Conservation (phyloP, 2,888 invertebrate species). For the Sarcophaga carnaria region DNA sequence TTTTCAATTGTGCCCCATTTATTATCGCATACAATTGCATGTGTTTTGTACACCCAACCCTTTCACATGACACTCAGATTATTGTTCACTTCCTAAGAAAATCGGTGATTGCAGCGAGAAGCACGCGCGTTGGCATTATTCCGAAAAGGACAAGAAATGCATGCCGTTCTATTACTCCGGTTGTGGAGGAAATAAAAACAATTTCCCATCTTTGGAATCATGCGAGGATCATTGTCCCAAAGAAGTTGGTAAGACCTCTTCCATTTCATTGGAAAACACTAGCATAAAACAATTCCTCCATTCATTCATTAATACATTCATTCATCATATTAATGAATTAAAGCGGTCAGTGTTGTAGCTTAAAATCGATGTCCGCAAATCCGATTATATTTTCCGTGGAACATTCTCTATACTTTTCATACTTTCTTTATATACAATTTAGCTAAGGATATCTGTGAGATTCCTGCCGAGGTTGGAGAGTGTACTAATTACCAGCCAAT, state of each 20-base stretch:
- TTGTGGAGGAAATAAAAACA: slow-evolving; percentile 94
- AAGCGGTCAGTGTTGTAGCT: slow-evolving; percentile 46
- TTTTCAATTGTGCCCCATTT: slow-evolving; percentile 72
- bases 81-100: slow-evolving; percentile 88
- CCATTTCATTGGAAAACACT: not conserved
- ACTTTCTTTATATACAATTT: slow-evolving; percentile 61
- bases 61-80: slow-evolving; percentile 83
- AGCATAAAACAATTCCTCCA: slow-evolving; percentile 4
- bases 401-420: slow-evolving; percentile 1
- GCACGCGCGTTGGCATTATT: slow-evolving; percentile 93
- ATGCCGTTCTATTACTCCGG: slow-evolving; percentile 96
- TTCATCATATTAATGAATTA: not conserved
- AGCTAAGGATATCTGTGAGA: slow-evolving; percentile 88
- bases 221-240: slow-evolving; percentile 91
- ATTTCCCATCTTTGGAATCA: slow-evolving; percentile 88
- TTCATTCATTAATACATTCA: slow-evolving; percentile 26
- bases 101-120: slow-evolving; percentile 90
- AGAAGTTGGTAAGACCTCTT: slow-evolving; percentile 87
- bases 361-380: slow-evolving; percentile 34
- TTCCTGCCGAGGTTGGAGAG: slow-evolving; percentile 89
- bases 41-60: slow-evolving; percentile 32
- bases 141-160: slow-evolving; percentile 91
- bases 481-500: slow-evolving; percentile 88
- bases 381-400: not conserved
- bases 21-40: slow-evolving; percentile 32